These are phyloP conservation scores for Malacosoma neustria DNA, from an alignment of 2,888 invertebrate genomes.

Conservation along the genomic window DNA sequence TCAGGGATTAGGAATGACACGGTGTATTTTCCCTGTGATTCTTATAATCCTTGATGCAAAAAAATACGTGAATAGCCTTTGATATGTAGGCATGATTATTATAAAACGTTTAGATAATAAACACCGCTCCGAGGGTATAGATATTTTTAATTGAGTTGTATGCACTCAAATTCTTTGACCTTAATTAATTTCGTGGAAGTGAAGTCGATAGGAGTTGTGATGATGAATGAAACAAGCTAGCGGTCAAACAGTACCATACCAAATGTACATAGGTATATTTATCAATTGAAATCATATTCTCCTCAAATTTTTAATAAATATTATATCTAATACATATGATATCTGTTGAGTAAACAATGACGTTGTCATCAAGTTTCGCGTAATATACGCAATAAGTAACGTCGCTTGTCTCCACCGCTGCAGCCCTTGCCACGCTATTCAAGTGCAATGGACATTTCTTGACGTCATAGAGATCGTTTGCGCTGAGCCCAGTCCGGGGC, in stretches of 20 bases:
- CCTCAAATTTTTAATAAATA: no score
- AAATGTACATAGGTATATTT: no score
- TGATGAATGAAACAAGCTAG: constrained; percentile 37
- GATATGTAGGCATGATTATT: constrained; percentile 1
- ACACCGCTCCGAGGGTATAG: constrained; percentile 14
- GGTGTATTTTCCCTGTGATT: constrained; percentile 16
- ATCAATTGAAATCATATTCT: no score
- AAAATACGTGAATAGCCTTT: constrained; percentile 4
- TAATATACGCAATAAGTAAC: background rate
- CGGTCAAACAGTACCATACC: no score
- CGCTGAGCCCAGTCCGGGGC: constrained; percentile 38
- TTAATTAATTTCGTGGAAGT: constrained; percentile 69
- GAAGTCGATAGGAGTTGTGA: constrained; percentile 50
- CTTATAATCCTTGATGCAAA: constrained; percentile 8
- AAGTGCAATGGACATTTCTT: constrained; percentile 52
- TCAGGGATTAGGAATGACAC: constrained; percentile 36
- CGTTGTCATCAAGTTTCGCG: no score
- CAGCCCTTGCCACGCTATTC: constrained; percentile 30
- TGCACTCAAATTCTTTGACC: constrained; percentile 69
- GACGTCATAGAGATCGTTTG: constrained; percentile 55
- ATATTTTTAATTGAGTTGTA: constrained; percentile 62
- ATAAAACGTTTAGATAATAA: constrained; percentile 3
- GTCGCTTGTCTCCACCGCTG: background rate
- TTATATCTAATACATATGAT: no score
- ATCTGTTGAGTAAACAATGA: no score